Base-by-base conservation (phyloP, 92 coral and sea anemone genomes). In the Pocillopora meandrina region DNA sequence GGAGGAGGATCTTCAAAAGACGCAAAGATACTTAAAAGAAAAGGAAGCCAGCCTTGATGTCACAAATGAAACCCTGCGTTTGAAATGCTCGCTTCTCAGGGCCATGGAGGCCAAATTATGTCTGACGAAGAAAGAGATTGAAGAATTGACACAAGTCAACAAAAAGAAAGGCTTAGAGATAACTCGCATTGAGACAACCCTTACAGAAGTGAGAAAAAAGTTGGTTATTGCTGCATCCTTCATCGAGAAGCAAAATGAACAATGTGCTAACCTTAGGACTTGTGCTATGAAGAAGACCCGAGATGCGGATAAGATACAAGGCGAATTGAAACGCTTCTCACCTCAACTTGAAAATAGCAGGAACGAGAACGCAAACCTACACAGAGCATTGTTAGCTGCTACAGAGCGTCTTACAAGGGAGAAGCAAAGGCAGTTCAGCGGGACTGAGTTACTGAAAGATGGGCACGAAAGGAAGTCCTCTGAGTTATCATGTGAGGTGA, bases 191-290 rank as follows among this genome's bases (percentile, higher is more conserved):
- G 34, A 71, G 31, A 60, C 62, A 7, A 55, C 83, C 35, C 26
- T 79, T 12, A 26, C 23, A 42, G 83, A 79, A 13, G 47, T 79
- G 11, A 79, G 10, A 52, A 79, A 79, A 26, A 61, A 52, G 73
- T 23, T 65, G 64, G 83, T 65, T 17, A 79, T 79, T 79, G 66
- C 83, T 15, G 20, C 71, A 34, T 49, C 69, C 34, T 20, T 79
- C 9, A 55, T 79, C 20, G 31, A 62, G 5, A 71, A 65, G 57
- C 61, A 79, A 55, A 79, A 66, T 26, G 42, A 65, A 23, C 63
- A 79, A 20, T 31, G 55, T 21, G 64, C 23, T 56, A 26, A 71
- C 56, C 64, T 79, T 1, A 66, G 16, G n/a, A 65, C 34, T 3
- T 11, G 56, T 31, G 19, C n/a, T 9, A 79, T 16, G 13, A 66